Evolutionary conservation across 2,888 invertebrate species (phyloP).

Genomic region (Caenorhabditis sulstoni): DNA sequence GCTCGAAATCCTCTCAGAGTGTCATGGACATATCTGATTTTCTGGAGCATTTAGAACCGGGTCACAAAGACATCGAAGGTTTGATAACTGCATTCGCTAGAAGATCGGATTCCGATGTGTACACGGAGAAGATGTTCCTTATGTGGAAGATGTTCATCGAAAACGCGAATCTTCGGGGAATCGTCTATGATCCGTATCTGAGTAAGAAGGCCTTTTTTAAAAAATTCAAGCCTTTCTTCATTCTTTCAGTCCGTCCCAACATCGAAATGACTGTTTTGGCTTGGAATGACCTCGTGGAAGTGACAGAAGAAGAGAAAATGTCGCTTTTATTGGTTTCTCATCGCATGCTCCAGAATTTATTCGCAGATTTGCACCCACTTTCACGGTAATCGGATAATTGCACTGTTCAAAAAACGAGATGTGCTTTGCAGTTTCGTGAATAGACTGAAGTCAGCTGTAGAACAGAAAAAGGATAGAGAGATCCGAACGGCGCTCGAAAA

Average conservation of each 20-base stretch:
- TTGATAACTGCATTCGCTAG: slow-evolving; percentile 20
- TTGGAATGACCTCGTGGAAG: slow-evolving; percentile 5
- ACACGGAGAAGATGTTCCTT: slow-evolving; percentile 1
- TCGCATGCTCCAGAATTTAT: slow-evolving; percentile 30
- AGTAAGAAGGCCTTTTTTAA: background rate
- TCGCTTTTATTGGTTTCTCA: slow-evolving; percentile 11
- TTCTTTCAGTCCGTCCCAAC: slow-evolving; percentile 45
- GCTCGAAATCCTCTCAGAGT: background rate
- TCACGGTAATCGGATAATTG: slow-evolving; percentile 4
- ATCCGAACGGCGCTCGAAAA: background rate
- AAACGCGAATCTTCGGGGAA: slow-evolving; percentile 31
- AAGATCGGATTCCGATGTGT: slow-evolving; percentile 11
- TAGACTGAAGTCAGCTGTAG: background rate
- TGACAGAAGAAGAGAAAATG: slow-evolving; percentile 13
- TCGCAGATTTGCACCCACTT: slow-evolving; percentile 42
- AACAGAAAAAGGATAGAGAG: background rate
- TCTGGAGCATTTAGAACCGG: slow-evolving; percentile 5
- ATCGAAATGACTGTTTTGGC: slow-evolving; percentile 26
- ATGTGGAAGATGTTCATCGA: slow-evolving; percentile 40
- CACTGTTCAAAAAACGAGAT: too few relatives aligned
- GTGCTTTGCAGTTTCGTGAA: background rate
- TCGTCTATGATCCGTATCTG: slow-evolving; percentile 38
- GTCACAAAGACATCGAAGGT: slow-evolving; percentile 38
- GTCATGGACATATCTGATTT: slow-evolving; percentile 7
- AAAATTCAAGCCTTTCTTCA: background rate